A percentile compares a stretch with the other conserved stretches of the same genome.
Evolutionary conservation across 1,140 invertebrate genomes (phyloP).

Genomic region (Zaprionus gabonicus): DNA sequence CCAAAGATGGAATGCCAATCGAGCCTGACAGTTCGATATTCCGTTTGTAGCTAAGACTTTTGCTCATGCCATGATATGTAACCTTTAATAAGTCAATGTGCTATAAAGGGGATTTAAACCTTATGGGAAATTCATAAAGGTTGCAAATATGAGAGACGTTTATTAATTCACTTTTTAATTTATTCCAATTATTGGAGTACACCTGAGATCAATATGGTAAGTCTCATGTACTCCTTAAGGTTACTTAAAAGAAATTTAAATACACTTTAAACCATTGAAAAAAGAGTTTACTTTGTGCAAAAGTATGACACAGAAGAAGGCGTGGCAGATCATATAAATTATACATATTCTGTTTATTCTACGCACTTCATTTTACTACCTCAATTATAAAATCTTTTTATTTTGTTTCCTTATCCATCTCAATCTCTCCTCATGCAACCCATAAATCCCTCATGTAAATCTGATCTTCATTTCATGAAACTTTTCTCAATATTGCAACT

Average conservation of each 20-base stretch:
- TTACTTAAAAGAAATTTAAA: no score
- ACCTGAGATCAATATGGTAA: no score
- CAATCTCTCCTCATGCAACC: neutral
- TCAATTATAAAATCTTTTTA: neutral
- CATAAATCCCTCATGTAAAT: neutral
- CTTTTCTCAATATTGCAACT: conserved; percentile 48
- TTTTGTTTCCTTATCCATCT: no score
- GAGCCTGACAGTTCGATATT: conserved; percentile 31
- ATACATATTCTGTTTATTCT: no score
- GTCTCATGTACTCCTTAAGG: no score
- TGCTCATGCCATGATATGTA: neutral
- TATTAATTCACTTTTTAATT: neutral
- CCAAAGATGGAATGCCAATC: conserved; percentile 32
- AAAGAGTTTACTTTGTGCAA: no score
- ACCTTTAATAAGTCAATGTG: neutral
- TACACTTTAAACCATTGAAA: no score
- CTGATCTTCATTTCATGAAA: neutral
- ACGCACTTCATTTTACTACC: neutral
- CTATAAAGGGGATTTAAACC: neutral
- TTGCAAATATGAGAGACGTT: neutral
- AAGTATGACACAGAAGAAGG: no score
- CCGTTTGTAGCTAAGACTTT: neutral
- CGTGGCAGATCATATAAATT: no score
- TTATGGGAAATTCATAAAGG: neutral
- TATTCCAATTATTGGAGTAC: no score